Evolutionary conservation across 2,113 vertebrate genomes (phyloP), one percentile per base, ranked within the genome.

Genomic region (Herpailurus yagouaroundi): DNA sequence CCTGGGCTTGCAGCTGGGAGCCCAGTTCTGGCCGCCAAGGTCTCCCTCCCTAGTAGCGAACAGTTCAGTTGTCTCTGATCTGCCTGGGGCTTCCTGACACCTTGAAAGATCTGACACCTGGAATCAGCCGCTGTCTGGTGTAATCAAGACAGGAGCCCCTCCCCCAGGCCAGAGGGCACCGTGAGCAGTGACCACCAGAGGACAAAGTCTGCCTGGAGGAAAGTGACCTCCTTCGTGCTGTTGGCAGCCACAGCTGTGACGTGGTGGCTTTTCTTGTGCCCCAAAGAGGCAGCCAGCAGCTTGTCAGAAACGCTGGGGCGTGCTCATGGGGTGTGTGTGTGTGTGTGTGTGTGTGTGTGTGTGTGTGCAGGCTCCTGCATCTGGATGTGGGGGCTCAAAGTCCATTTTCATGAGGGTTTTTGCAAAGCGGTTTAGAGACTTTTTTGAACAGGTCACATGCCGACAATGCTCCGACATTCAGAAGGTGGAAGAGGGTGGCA

Each of bases 111-210:
- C 45, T 0, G 33, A 27, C 89, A 33, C 57, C 38, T 71, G 27
- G 15, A 12, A 5, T 73, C 18, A 21, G 19, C 31, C 13, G 36
- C 71, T n/a, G 57, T 60, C 25, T 6, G 29, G 11, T 25, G n/a
- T 60, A 87, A 12, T 45, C 18, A 9, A 33, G 41, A 38, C 71
- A n/a, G 48, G 21, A 3, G 23, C 63, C 14, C 52, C 3, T 13
- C 7, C 63, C n/a, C 0, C 7, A 79, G 81, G 45, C 83, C 74
- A 31, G 84, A 64, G 36, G 63, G 9, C 52, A 12, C 21, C 5
- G 21, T 15, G 29, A n/a, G 48, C 80, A 4, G 5, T 0, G 45
- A 5, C 14, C 23, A 0, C 33, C 57, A 3, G 0, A 5, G 64
- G 68, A 16, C 19, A 69, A 14, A 23, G n/a, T 50, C 12, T 19